Evolutionary conservation across 2,113 vertebrate genomes (phyloP), one percentile per base, ranked within the genome.

Genomic region (Oenanthe melanoleuca): DNA sequence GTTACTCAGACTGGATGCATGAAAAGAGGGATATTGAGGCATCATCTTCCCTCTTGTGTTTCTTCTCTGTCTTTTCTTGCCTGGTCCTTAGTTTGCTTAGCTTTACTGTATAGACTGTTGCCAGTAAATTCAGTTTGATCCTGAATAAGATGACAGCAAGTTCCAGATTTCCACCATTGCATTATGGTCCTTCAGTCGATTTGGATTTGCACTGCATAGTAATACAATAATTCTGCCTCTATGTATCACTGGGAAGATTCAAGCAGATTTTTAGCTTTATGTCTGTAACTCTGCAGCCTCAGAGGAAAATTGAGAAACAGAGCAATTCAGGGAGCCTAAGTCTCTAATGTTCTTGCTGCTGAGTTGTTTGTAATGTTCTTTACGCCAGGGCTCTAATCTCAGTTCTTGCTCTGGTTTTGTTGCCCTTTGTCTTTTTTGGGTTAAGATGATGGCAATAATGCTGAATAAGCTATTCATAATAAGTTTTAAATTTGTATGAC

Each of bases 221-320:
- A 40, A 15, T 73, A 4, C 50, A 90, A 42, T 80, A 70, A 70
- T 83, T 95, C 52, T 83, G 52, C 25, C 49, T 52, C 0, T 80
- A 34, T 86, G 92, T 61, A 44, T 72, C 53, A 33, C n/a, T 72
- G 20, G 69, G 45, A 72, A 21, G 85, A 61, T 89, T 89, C 17
- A 61, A 37, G 24, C 14, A 50, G 14, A 52, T 69, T 69, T 85
- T 79, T 52, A 84, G 65, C 23, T 84, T 89, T 49, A 1, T 34
- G 5, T 56, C 60, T 73, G 22, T 69, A 88, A 61, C 45, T n/a
- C 6, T 56, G 25, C 25, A 74, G 23, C 50, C 33, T 89, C 8
- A 66, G 26, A 57, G 29, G 65, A 67, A 67, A 82, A 53, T 9
- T 31, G 31, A 31, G n/a, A 74, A 87, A 60, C 0, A 2, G 40